phyloP scores from a whole-genome alignment of 1,140 invertebrate genomes.

The Chionoecetes opilio region DNA sequence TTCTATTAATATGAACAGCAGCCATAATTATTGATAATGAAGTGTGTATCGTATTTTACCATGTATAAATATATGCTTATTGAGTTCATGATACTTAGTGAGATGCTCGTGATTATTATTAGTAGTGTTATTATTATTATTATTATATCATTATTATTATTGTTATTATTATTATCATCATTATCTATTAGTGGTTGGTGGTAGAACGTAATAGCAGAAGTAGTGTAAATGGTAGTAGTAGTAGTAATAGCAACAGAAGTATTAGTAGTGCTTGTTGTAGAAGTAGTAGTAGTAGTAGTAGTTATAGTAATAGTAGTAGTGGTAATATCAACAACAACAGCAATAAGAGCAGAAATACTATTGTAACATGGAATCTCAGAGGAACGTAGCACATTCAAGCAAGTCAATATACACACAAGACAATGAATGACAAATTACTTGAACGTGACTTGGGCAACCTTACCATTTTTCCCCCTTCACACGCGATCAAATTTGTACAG shows the following conservation, averaged over 20 bases:
- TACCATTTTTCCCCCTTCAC: background rate
- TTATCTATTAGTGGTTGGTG: background rate
- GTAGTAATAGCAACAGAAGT: conserved; percentile 1
- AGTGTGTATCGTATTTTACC: background rate
- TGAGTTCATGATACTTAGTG: background rate
- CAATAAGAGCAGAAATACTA: too few species aligned
- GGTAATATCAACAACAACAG: too few species aligned
- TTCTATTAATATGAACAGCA: background rate
- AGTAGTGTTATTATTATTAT: conserved; percentile 11
- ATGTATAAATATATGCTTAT: background rate
- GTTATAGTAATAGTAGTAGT: too few species aligned
- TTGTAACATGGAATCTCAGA: too few species aligned
- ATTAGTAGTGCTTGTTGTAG: background rate
- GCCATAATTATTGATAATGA: background rate
- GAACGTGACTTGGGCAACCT: background rate
- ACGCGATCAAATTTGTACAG: background rate
- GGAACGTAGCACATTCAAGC: too few species aligned
- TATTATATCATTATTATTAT: conserved; percentile 11
- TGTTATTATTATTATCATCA: conserved; percentile 6
- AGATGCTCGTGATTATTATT: background rate
- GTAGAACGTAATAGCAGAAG: background rate
- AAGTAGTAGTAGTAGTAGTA: conserved; percentile 5
- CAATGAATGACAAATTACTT: background rate
- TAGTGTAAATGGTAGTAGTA: background rate
- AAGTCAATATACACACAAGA: background rate